Evolutionary conservation across 2,888 invertebrate genomes (phyloP).

Genomic region (Lampropteryx suffumata): DNA sequence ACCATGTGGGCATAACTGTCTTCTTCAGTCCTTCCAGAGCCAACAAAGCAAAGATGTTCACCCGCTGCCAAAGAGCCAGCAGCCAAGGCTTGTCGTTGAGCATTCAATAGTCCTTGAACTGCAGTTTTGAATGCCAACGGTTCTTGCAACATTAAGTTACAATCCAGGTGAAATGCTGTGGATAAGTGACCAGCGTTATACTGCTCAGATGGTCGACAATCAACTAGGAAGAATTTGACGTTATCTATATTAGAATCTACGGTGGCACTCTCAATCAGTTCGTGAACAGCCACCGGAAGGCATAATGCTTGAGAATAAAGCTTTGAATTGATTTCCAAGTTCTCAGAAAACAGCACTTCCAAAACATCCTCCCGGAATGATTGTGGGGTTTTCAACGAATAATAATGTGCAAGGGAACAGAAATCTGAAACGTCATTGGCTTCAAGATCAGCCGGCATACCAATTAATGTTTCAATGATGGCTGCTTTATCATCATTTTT

Average conservation of each 20-base stretch:
- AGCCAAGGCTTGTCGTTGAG: conserved; percentile 93
- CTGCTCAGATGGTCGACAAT: conserved; percentile 97
- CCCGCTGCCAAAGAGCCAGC: conserved; percentile 94
- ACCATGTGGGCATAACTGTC: conserved; percentile 99
- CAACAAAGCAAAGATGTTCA: conserved; percentile 95
- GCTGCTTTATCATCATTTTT: conserved; percentile 87
- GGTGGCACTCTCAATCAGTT: conserved; percentile 92
- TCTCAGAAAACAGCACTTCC: conserved; percentile 84
- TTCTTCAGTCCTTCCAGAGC: conserved; percentile 96
- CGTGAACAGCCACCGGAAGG: conserved; percentile 97
- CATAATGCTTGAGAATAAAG: conserved; percentile 93
- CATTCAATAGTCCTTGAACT: conserved; percentile 94
- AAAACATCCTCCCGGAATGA: conserved; percentile 94
- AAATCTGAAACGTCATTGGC: conserved; percentile 98
- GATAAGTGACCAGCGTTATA: conserved; percentile 98
- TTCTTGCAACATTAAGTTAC: conserved; percentile 98
- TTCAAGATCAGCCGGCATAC: conserved; percentile 93
- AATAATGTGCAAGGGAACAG: conserved; percentile 97
- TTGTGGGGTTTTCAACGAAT: conserved; percentile 95
- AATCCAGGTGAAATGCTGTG: conserved; percentile 98
- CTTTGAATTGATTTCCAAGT: conserved; percentile 84
- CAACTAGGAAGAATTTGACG: conserved; percentile 96
- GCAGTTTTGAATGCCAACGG: conserved; percentile 97
- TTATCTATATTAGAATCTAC: conserved; percentile 85
- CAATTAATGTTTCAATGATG: conserved; percentile 86